phyloP scores from a whole-genome alignment of 2,888 invertebrate genomes.

The Lymantria dispar region DNA sequence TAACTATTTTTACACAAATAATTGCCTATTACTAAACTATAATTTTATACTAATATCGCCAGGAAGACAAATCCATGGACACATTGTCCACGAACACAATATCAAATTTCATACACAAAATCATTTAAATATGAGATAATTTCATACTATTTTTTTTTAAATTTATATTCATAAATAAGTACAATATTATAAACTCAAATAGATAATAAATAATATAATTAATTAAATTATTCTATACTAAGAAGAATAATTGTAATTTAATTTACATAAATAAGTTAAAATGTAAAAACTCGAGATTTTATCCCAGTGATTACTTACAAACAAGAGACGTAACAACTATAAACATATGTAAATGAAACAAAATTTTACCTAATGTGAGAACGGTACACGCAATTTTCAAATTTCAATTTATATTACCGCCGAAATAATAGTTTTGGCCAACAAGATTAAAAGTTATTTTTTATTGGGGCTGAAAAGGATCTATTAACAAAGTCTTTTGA shows the following conservation, averaged over 20 bases:
- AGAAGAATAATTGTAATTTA: too few relatives aligned
- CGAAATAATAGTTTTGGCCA: too few relatives aligned
- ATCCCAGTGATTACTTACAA: too few relatives aligned
- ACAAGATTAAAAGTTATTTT: too few relatives aligned
- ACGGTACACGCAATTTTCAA: too few relatives aligned
- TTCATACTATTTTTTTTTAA: slow-evolving; percentile 16
- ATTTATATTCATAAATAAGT: slow-evolving; percentile 24
- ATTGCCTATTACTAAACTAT: slow-evolving; percentile 14
- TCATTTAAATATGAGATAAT: slow-evolving; percentile 21
- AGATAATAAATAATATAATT: slow-evolving; percentile 14
- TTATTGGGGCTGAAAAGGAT: too few relatives aligned
- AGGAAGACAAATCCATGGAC: slow-evolving; percentile 29
- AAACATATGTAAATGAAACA: too few relatives aligned
- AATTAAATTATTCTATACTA: slow-evolving; percentile 9
- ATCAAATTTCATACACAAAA: slow-evolving; percentile 13
- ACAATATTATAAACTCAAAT: slow-evolving; percentile 16
- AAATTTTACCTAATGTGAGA: too few relatives aligned
- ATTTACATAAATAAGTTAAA: too few relatives aligned
- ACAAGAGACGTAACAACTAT: too few relatives aligned
- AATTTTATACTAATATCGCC: slow-evolving; percentile 34
- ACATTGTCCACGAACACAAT: slow-evolving; percentile 22
- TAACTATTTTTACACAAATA: slow-evolving; percentile 15
- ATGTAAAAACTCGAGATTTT: slow-evolving; percentile 7
- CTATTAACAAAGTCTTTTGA: too few relatives aligned
- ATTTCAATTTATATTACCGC: too few relatives aligned